These are phyloP conservation scores for Lacanobia oleracea DNA, from an alignment of 2,888 invertebrate species.

Conservation along the genomic window DNA sequence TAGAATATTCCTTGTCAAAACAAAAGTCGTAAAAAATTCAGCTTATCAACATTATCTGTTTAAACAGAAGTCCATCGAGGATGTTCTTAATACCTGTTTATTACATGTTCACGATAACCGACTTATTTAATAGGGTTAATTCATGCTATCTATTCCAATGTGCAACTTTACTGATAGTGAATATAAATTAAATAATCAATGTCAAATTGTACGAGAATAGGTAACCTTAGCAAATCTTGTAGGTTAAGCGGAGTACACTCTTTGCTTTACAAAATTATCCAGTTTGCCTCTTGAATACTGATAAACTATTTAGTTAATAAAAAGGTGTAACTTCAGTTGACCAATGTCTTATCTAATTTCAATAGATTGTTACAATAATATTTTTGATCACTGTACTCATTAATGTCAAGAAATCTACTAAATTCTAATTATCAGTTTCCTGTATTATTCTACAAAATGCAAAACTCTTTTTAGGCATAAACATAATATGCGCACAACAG, in stretches of 20 bases:
- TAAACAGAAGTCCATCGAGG: not conserved
- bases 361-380: not conserved
- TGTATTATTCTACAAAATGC: not conserved
- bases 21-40: not conserved
- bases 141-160: not conserved
- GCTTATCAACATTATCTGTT: conserved; percentile 1
- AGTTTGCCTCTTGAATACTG: too few relatives aligned
- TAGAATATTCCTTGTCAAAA: not conserved
- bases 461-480: not conserved
- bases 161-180: conserved; percentile 6
- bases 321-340: not conserved
- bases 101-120: conserved; percentile 2
- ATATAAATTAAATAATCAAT: not conserved
- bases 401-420: too few relatives aligned
- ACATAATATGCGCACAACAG: too few relatives aligned
- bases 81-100: conserved; percentile 15
- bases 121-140: not conserved
- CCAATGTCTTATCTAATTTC: conserved; percentile 11
- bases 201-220: not conserved
- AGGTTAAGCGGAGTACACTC: too few relatives aligned
- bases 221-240: too few relatives aligned
- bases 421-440: too few relatives aligned
- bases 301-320: too few relatives aligned
- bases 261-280: too few relatives aligned
- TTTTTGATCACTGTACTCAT: not conserved